A percentile compares a stretch with the other conserved stretches of the same genome.
Evolutionary conservation across 2,113 vertebrate species (phyloP).

Genomic region (Sylvietta virens): DNA sequence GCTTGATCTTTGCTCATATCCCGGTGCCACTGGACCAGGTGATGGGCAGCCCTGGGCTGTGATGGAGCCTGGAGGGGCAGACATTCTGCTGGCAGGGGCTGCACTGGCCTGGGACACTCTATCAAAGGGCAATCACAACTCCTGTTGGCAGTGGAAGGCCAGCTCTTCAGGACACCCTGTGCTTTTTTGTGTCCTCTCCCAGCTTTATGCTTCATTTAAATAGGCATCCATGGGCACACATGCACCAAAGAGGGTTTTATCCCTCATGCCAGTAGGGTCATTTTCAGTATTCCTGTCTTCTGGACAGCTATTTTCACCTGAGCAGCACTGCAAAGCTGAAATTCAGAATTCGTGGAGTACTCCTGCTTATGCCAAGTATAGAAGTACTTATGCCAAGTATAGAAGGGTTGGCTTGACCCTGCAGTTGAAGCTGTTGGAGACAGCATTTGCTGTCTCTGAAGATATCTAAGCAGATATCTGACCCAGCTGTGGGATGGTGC

Average conservation of each 20-base stretch:
- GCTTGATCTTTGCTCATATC: rapidly evolving
- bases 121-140: neutral
- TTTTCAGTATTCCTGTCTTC: neutral
- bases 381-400: neutral
- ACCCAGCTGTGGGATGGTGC: neutral
- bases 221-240: neutral
- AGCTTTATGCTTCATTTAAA: neutral
- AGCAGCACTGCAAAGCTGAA: neutral
- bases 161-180: neutral
- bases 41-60: neutral
- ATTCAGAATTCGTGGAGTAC: neutral
- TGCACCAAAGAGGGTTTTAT: neutral
- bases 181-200: neutral
- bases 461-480: neutral
- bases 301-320: neutral
- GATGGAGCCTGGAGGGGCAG: neutral
- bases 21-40: neutral
- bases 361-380: rapidly evolving
- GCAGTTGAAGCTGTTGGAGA: neutral
- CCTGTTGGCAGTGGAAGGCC: neutral
- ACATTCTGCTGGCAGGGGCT: neutral
- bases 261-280: rapidly evolving
- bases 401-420: neutral
- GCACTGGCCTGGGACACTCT: neutral
- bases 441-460: neutral